phyloP scores from a whole-genome alignment of 2,888 invertebrate genomes.

The Adineta ricciae region DNA sequence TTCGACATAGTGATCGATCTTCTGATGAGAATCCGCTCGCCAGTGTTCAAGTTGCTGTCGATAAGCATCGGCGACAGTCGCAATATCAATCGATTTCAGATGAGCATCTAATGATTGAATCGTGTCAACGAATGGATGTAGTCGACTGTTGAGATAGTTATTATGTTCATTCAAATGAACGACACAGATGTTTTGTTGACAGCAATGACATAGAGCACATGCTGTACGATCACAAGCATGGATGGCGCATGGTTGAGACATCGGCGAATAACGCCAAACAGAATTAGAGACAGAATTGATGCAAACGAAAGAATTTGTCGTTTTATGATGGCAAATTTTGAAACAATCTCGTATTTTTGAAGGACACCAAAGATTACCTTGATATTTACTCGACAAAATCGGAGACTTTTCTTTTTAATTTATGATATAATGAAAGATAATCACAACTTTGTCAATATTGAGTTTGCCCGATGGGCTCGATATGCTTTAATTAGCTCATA shows the following conservation, averaged over 20 bases:
- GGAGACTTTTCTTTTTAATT: not conserved
- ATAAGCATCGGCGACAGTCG: not conserved
- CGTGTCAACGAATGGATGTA: not conserved
- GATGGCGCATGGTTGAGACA: not conserved
- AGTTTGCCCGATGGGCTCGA: not conserved
- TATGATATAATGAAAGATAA: not conserved
- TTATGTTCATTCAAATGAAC: constrained; percentile 2
- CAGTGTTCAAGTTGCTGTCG: not conserved
- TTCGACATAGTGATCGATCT: too few relatives aligned
- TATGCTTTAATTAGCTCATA: not conserved
- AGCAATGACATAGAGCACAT: constrained; percentile 7
- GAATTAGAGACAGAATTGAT: too few relatives aligned
- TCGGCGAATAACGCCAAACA: not conserved
- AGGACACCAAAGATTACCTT: not conserved
- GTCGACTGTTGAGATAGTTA: not conserved
- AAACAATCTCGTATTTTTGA: not conserved
- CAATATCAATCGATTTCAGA: not conserved
- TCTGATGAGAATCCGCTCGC: too few relatives aligned
- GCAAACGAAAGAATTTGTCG: not conserved
- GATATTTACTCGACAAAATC: not conserved
- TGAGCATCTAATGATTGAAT: not conserved
- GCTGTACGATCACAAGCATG: not conserved
- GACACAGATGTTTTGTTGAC: not conserved
- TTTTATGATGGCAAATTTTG: not conserved
- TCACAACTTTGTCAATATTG: not conserved